These are phyloP conservation scores for Eulimnadia texana DNA, from an alignment of 1,140 invertebrate species.

Conservation along the genomic window DNA sequence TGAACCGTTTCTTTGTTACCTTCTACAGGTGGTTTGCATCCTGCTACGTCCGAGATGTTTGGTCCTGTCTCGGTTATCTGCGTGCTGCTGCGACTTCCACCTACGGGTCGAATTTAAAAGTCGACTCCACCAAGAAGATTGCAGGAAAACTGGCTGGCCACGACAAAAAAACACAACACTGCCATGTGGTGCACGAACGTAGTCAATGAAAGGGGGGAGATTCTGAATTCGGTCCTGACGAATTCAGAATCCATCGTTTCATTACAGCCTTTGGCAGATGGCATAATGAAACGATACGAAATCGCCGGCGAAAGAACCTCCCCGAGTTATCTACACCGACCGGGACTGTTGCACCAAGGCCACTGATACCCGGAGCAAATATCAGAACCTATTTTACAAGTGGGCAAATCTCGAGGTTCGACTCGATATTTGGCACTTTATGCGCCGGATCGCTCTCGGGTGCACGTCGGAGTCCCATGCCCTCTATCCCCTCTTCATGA, in stretches of 20 bases:
- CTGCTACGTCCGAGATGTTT: not conserved
- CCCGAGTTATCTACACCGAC: constrained; percentile 1
- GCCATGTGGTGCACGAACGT: not conserved
- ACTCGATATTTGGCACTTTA: constrained; percentile 6
- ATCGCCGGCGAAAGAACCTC: not conserved
- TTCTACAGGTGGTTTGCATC: not conserved
- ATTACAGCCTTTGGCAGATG: not conserved
- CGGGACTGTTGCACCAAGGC: not conserved
- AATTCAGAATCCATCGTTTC: not conserved
- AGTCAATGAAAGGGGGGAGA: not conserved
- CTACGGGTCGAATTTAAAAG: not conserved
- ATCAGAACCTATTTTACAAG: not conserved
- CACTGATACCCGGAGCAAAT: not conserved
- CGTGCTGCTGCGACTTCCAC: not conserved
- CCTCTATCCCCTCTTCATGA: constrained; percentile 2
- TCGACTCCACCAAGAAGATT: not conserved
- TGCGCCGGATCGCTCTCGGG: not conserved
- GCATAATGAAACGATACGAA: not conserved
- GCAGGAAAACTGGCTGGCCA: not conserved
- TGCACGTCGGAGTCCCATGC: not conserved
- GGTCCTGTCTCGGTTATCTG: not conserved
- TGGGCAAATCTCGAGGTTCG: not conserved
- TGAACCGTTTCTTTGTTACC: not conserved
- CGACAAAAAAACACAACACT: not conserved
- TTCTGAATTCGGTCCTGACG: not conserved